Conservation (phyloP, 2,888 invertebrate genomes). For the Macroteleia sp. region DNA sequence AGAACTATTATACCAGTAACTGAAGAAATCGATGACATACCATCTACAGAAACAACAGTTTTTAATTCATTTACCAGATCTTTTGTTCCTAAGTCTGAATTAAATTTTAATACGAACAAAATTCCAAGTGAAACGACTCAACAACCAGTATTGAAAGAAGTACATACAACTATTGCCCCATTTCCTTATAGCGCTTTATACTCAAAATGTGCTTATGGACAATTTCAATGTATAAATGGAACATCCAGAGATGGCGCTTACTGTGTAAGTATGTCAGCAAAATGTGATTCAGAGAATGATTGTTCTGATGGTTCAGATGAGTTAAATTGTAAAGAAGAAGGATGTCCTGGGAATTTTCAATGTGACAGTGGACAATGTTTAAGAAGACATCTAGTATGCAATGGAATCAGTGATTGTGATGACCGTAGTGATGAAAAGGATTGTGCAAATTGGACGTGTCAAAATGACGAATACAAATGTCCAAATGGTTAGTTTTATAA, state of each 20-base stretch:
- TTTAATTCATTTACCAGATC: constrained; percentile 40
- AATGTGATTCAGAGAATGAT: constrained; percentile 86
- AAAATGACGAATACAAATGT: constrained; percentile 86
- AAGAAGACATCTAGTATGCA: constrained; percentile 86
- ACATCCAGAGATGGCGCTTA: constrained; percentile 86
- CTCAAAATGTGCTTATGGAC: constrained; percentile 86
- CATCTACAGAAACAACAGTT: constrained; percentile 56
- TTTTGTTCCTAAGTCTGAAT: constrained; percentile 34
- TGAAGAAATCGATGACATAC: constrained; percentile 73
- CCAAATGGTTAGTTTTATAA: constrained; percentile 76
- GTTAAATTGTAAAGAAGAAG: constrained; percentile 85
- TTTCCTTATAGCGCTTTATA: constrained; percentile 72
- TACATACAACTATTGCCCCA: constrained; percentile 1
- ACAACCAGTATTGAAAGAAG: neutral
- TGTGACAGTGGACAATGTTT: constrained; percentile 87
- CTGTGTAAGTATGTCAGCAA: constrained; percentile 85
- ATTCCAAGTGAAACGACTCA: neutral
- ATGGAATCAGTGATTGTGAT: constrained; percentile 87
- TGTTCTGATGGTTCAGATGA: constrained; percentile 88
- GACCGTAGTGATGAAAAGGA: constrained; percentile 87
- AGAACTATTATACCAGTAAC: constrained; percentile 79
- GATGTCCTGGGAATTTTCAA: constrained; percentile 87
- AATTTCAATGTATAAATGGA: constrained; percentile 87
- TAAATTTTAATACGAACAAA: constrained; percentile 1
- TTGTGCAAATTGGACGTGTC: constrained; percentile 85